Evolutionary conservation across 1,140 invertebrate genomes (phyloP), one percentile per base, ranked within the genome.

Genomic region (Tenebrio molitor): DNA sequence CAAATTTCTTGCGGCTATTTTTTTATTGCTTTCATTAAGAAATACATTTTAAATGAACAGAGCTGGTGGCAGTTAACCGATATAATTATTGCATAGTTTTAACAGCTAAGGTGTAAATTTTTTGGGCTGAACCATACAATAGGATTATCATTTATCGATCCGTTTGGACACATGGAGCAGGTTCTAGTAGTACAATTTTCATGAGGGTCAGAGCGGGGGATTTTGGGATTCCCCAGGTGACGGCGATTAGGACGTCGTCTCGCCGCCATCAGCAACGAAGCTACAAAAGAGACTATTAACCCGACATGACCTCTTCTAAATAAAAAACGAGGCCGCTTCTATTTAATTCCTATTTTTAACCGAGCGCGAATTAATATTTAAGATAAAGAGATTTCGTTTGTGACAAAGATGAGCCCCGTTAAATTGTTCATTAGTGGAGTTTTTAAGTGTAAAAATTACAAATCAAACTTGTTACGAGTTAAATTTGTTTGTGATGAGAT

Each of bases 401-500:
- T 29, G 25, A 58, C 10, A 29, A 12, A 58, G 23, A 29, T 29
- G 50, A 58, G 50, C 25, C 50, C n/a, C 29, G 6, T 58, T 29
- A 58, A 58, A 14, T 29, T 58, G 50, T 58, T 58, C 50, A 58
- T 58, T 58, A 58, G 23, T 19, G 10, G 19, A 58, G 23, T 29
- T 58, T 58, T 58, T 58, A 58, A 58, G 19, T 58, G 25, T 23
- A 29, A 58, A 58, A 58, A 58, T 58, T 29, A 58, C 50, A 58
- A 58, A 58, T 58, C 50, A 58, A 58, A 58, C 50, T 58, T 14
- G 50, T 58, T 58, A 8, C 21, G 21, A 58, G 50, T 58, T 58
- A 58, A 58, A 58, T 58, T 58, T 29, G 50, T 58, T 58, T 58
- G 50, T 58, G 50, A 58, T 58, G 21, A 29, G n/a, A 58, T 58